Evolutionary conservation across 2,797 vertebrate species (phyloP).

Genomic region (Manis pentadactyla): DNA sequence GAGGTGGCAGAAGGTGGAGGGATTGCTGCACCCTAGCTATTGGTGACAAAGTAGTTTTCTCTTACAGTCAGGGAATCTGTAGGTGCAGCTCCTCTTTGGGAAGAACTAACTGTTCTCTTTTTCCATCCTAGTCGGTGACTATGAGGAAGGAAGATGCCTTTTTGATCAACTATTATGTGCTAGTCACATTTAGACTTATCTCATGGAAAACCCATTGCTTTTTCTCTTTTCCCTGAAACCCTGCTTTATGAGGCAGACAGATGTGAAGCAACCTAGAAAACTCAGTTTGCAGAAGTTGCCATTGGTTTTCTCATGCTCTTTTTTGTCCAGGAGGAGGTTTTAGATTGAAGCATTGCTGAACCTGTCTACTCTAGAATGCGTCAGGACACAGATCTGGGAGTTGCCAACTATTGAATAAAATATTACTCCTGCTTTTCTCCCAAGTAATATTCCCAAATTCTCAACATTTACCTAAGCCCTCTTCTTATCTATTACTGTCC

Average conservation of each 20-base stretch:
- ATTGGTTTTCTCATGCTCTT: background rate
- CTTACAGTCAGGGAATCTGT: background rate
- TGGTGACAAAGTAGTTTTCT: background rate
- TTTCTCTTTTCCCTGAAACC: background rate
- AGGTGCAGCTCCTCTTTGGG: background rate
- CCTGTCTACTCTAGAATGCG: background rate
- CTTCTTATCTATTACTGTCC: background rate
- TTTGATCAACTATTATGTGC: background rate
- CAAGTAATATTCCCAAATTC: background rate
- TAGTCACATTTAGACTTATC: background rate
- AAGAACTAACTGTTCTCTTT: background rate
- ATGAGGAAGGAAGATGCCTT: background rate
- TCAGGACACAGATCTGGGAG: background rate
- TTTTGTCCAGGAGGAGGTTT: background rate
- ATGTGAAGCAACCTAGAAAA: background rate
- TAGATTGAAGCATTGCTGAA: background rate
- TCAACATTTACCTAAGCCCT: background rate
- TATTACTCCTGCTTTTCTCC: background rate
- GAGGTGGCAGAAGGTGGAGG: rapidly evolving
- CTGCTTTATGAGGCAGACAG: background rate
- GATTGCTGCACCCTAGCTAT: background rate
- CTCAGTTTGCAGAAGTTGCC: background rate
- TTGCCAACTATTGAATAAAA: background rate
- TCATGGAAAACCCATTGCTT: background rate
- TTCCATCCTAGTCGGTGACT: background rate